Percentiles rank a stretch among this genome's conserved stretches.
These are phyloP conservation scores for Dipus sagitta DNA, from an alignment of 2,797 vertebrate species.

Conservation along the genomic window DNA sequence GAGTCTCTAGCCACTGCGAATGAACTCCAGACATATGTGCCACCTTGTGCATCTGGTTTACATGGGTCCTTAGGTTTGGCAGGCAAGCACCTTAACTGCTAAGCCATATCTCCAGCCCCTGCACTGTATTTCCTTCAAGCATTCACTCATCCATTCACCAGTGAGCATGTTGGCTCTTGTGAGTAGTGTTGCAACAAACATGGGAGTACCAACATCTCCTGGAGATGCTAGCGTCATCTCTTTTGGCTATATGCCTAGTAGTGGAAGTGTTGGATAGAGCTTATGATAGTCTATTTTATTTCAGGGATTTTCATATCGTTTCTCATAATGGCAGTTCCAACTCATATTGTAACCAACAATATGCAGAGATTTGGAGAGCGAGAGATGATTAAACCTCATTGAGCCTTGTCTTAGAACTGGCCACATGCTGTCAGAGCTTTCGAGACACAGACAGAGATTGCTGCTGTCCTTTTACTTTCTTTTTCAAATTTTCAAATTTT, in stretches of 20 bases:
- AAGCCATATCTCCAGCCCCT: too few relatives aligned
- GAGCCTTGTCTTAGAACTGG: background rate
- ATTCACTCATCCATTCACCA: background rate
- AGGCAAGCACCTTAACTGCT: too few relatives aligned
- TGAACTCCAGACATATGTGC: too few relatives aligned
- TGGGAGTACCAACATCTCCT: background rate
- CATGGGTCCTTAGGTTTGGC: too few relatives aligned
- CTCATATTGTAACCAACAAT: background rate
- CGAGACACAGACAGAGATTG: background rate
- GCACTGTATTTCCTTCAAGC: too few relatives aligned
- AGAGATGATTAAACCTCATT: background rate
- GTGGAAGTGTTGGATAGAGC: background rate
- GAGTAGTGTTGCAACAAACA: background rate
- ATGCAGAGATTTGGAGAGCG: background rate
- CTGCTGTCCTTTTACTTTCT: background rate
- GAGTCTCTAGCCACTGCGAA: too few relatives aligned
- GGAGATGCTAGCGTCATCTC: background rate
- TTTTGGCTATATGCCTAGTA: background rate
- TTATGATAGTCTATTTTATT: background rate
- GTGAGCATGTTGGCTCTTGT: background rate
- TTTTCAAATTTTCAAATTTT: background rate
- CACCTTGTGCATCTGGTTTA: too few relatives aligned
- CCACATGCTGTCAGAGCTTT: background rate
- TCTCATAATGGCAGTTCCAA: background rate
- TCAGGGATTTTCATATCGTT: background rate